A percentile compares a stretch with the other conserved stretches of the same genome.
Evolutionary conservation across 2,113 vertebrate genomes (phyloP).

Genomic region (Hippopotamus amphibius): DNA sequence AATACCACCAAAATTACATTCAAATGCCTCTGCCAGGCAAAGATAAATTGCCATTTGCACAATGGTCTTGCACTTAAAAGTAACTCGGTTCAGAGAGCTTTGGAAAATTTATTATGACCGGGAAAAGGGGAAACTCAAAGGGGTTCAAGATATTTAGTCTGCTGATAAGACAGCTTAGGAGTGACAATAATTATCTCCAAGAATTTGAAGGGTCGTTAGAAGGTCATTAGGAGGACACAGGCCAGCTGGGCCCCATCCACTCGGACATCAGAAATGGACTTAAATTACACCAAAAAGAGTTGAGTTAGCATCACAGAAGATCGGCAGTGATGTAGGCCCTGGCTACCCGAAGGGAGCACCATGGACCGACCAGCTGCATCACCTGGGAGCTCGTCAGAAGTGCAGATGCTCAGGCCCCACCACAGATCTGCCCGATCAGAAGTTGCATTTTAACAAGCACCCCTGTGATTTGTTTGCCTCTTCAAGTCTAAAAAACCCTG

Average conservation of each 20-base stretch:
- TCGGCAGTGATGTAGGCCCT: rapidly evolving
- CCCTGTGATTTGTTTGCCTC: too few relatives aligned
- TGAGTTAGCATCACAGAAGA: neutral
- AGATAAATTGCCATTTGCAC: conserved; percentile 58
- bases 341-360: rapidly evolving
- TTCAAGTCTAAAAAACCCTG: too few relatives aligned
- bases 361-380: rapidly evolving
- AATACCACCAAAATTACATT: conserved; percentile 65
- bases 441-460: rapidly evolving
- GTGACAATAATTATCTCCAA: conserved; percentile 42
- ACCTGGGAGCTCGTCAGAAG: neutral
- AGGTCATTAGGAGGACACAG: conserved; percentile 7
- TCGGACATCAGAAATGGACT: neutral
- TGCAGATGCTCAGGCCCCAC: too few relatives aligned
- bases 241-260: conserved; percentile 1
- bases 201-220: conserved; percentile 46
- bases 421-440: neutral
- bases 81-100: neutral
- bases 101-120: conserved; percentile 57
- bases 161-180: conserved; percentile 57
- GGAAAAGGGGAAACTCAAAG: conserved; percentile 24
- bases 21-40: conserved; percentile 50
- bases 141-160: conserved; percentile 42
- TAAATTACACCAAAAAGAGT: neutral
- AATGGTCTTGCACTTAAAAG: conserved; percentile 57